A percentile compares a stretch with the other conserved stretches of the same genome.
Evolutionary conservation across 1,140 invertebrate genomes (phyloP).

Genomic region (Leucophenga varia): DNA sequence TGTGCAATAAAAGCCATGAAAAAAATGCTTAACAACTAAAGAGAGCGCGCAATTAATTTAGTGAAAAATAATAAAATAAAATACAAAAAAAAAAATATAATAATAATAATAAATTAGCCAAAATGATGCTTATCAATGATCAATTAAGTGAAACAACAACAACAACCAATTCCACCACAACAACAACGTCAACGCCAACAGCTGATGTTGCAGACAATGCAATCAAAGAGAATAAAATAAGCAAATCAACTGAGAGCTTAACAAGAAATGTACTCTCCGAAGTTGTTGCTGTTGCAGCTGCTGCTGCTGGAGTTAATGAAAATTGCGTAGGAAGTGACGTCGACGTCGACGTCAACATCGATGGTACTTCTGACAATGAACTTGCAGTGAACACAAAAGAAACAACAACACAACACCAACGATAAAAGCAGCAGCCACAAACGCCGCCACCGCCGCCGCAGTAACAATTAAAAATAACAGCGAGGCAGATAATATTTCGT

Average conservation of each 20-base stretch:
- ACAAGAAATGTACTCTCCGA: no score
- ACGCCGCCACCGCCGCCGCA: no score
- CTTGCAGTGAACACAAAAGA: background rate
- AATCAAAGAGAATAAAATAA: no score
- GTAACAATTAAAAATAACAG: background rate
- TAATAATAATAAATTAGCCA: no score
- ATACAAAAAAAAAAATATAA: no score
- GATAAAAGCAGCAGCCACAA: conserved; percentile 1
- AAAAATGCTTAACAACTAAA: conserved; percentile 2
- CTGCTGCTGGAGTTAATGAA: no score
- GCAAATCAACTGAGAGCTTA: no score
- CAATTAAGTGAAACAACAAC: background rate
- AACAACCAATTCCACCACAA: background rate
- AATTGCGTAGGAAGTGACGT: no score
- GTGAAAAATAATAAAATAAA: background rate
- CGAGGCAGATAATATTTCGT: background rate
- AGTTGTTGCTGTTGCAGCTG: no score
- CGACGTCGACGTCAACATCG: conserved; percentile 2
- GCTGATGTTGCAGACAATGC: no score
- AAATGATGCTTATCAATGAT: no score
- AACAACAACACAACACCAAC: conserved; percentile 1
- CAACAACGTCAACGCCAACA: conserved; percentile 16
- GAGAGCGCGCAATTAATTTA: conserved; percentile 1
- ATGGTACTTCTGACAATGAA: background rate
- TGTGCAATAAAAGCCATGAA: conserved; percentile 2